These are phyloP conservation scores for Gorsachius goisagi DNA, from an alignment of 2,113 vertebrate genomes.

Conservation along the genomic window DNA sequence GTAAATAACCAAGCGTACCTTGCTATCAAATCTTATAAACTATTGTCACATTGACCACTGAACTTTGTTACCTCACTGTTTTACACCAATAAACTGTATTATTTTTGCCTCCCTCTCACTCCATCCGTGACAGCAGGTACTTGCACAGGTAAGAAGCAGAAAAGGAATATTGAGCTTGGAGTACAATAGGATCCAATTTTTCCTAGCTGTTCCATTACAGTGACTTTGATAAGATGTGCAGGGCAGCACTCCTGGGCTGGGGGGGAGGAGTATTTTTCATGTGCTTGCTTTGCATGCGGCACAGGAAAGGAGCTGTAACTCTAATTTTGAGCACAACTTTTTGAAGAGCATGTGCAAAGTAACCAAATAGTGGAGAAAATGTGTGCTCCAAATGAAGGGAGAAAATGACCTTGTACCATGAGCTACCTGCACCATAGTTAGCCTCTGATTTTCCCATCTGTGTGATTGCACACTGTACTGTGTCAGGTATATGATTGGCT, in stretches of 20 bases:
- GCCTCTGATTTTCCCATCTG: accelerated
- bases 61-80: too few relatives aligned
- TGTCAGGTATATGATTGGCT: neutral
- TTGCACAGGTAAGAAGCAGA: neutral
- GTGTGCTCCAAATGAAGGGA: neutral
- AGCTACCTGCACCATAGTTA: neutral
- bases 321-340: neutral
- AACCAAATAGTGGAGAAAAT: neutral
- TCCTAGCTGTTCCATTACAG: neutral
- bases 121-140: too few relatives aligned
- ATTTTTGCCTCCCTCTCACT: too few relatives aligned
- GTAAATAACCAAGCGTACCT: too few relatives aligned
- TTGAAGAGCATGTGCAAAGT: neutral
- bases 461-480: neutral
- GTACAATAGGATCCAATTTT: neutral
- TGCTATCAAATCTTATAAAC: too few relatives aligned
- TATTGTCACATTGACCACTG: too few relatives aligned
- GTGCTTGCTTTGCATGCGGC: neutral
- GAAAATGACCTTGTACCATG: neutral
- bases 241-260: neutral
- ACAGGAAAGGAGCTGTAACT: neutral
- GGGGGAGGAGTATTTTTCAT: neutral
- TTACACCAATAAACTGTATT: too few relatives aligned
- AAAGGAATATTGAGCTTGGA: neutral
- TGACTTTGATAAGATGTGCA: neutral